Conservation (phyloP, 1,140 invertebrate species). For the Acromyrmex charruanus region DNA sequence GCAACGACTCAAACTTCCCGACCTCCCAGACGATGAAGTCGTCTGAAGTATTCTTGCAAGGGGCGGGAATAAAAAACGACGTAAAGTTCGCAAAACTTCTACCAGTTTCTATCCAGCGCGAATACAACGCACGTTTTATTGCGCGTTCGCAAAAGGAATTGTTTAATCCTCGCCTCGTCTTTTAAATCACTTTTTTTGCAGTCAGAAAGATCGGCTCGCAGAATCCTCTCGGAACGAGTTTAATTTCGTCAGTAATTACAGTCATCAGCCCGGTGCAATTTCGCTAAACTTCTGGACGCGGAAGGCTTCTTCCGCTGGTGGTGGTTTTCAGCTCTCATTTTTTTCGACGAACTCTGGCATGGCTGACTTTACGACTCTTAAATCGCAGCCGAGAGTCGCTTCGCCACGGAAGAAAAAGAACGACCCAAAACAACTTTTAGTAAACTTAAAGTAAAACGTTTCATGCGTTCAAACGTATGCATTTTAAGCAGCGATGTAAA, state of each 20-base stretch:
- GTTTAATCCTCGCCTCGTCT: background rate
- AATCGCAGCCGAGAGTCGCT: constrained; percentile 55
- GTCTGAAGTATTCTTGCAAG: background rate
- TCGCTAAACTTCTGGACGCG: constrained; percentile 39
- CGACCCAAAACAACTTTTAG: background rate
- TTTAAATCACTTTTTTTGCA: constrained; percentile 51
- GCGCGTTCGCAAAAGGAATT: constrained; percentile 3
- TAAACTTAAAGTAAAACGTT: background rate
- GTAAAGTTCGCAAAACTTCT: background rate
- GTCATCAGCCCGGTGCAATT: constrained; percentile 67
- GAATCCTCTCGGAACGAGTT: constrained; percentile 39
- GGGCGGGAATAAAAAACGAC: background rate
- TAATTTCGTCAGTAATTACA: constrained; percentile 76
- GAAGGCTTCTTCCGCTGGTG: background rate
- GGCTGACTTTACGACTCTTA: constrained; percentile 70
- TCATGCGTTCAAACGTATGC: constrained; percentile 21
- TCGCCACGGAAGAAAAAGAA: constrained; percentile 32
- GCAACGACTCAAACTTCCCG: background rate
- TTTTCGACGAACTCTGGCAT: constrained; percentile 33
- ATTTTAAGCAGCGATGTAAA: constrained; percentile 42
- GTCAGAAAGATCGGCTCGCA: background rate
- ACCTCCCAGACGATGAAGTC: constrained; percentile 11
- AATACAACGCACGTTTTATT: constrained; percentile 16
- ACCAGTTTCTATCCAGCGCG: background rate
- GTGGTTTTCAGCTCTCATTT: constrained; percentile 48